phyloP scores from a whole-genome alignment of 2,113 vertebrate species.

The Acanthisitta chloris region DNA sequence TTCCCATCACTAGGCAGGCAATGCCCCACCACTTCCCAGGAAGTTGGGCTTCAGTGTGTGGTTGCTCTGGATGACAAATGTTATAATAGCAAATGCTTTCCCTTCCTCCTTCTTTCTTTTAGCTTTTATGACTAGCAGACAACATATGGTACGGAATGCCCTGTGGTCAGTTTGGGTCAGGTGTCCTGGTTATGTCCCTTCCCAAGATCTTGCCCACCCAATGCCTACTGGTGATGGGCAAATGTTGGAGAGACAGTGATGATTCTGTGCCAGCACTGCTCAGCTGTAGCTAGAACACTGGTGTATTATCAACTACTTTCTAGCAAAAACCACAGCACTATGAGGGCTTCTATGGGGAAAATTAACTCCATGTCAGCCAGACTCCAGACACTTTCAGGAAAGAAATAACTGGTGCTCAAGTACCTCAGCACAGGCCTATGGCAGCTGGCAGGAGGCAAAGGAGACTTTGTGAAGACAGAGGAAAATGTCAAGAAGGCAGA shows the following conservation, averaged over 20 bases:
- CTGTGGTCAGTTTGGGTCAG: background rate
- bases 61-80: background rate
- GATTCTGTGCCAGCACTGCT: background rate
- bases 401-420: background rate
- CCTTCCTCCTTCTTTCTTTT: background rate
- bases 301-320: background rate
- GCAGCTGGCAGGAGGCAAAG: conserved; percentile 20
- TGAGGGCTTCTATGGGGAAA: background rate
- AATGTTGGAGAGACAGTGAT: background rate
- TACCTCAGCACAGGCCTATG: background rate
- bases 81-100: background rate
- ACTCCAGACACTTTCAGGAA: background rate
- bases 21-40: background rate
- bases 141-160: background rate
- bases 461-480: background rate
- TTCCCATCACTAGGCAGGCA: background rate
- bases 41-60: rapidly evolving
- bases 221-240: background rate
- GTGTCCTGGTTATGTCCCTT: background rate
- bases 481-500: background rate
- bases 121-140: background rate
- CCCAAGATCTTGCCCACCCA: background rate
- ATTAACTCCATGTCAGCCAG: background rate
- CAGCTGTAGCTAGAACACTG: background rate
- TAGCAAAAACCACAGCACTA: background rate